Base-by-base conservation (phyloP, 2,113 vertebrate species). In the Artemisiospiza belli region DNA sequence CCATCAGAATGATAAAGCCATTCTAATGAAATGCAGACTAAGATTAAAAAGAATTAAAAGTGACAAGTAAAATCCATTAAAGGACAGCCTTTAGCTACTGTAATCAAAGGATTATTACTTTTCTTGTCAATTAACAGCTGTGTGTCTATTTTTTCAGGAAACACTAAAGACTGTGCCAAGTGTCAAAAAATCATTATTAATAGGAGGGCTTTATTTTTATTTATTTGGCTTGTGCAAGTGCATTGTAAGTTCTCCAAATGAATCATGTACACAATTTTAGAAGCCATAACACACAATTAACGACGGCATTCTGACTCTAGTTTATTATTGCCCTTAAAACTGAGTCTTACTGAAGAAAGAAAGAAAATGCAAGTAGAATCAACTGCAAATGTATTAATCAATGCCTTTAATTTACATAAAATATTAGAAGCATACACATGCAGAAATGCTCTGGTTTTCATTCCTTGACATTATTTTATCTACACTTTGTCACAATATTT, bases 41-140 rank as follows among this genome's bases (percentile, higher is more conserved):
- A 98, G 96, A 98, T 97, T 96, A 96, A 96, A 91, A 97, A 96
- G 96, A 98, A 98, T 98, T 97, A 97, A 97, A 97, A 97, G 93
- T 97, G 97, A 98, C 97, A 98, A 97, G 96, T 91, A 88, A 96
- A 98, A 97, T 96, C 94, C 94, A 97, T 97, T 96, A 97, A 95
- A 97, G 92, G 95, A 93, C 73, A 97, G 97, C 84, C 90, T 95
- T 97, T 97, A 97, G 97, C 97, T 97, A 97, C 97, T 96, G 93
- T 97, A 98, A 98, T 98, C 97, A 98, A 96, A 97, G 95, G 96
- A 95, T 89, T 91, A 97, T 98, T 97, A 97, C 88, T 97, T 95
- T 97, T 89, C 88, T 95, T 97, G 95, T 95, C 96, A 97, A 97
- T 97, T 98, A 98, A 96, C 95, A 97, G 94, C 95, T 96, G 90